Base-by-base conservation (phyloP, 2,113 vertebrate genomes). In the Megatriorchis doriae region DNA sequence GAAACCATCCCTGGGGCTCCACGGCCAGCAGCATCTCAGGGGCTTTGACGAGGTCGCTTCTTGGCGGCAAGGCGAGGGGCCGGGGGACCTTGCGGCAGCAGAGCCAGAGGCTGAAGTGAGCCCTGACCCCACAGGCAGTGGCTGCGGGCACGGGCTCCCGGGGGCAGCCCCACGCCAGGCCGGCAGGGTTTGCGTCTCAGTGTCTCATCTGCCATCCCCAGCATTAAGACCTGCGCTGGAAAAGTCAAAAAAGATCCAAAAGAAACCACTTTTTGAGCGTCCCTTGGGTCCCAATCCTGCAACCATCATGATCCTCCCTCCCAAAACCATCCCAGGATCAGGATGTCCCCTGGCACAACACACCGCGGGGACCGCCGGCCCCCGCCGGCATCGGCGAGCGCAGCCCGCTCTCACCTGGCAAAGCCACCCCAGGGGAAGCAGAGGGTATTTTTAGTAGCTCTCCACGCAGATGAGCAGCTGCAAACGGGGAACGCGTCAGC, bases 161-260 rank as follows among this genome's bases (percentile, higher is more conserved):
- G 9, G n/a, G 16, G 31, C 42, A 78, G 31, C 55, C 59, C 50
- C 9, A 1, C 10, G 13, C 18, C 59, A 62, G 81, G 27, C 38
- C 0, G 1, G 16, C 0, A 0, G 23, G 26, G 5, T 53, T 87
- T 81, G 42, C 1, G 1, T 23, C 32, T 63, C 11, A 1, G 15
- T 42, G 38, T 47, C 50, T 58, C 59, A 59, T 71, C 23, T 79
- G 42, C 45, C 25, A 18, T 32, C 31, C 22, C 22, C 55, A 84
- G 16, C 3, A 2, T 86, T 45, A 74, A 84, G 45, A 15, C 18
- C 55, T 67, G 25, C 11, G 29, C 38, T 67, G 50, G 25, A 63
- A 63, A 91, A 89, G 45, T 36, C 5, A 93, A 70, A 90, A 79
- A 56, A 34, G 1, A 50, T 34, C 0, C 14, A 50, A 29, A 74